These are phyloP conservation scores for Lasioglossum pauxillum DNA, from an alignment of 2,888 invertebrate genomes.

Conservation along the genomic window DNA sequence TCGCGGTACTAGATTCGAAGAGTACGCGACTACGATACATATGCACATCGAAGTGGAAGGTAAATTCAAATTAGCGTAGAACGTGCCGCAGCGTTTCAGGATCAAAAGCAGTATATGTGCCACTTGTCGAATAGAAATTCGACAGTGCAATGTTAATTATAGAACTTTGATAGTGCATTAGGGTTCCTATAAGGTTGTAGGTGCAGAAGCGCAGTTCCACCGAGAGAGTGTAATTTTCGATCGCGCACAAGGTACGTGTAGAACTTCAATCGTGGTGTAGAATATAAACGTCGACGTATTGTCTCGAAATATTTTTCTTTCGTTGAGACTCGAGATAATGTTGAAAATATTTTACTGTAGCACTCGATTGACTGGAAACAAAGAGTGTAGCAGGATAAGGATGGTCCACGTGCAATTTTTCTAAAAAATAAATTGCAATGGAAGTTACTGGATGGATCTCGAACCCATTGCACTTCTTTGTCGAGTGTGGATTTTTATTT, in stretches of 20 bases:
- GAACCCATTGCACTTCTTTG: too few relatives aligned
- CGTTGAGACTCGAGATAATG: too few relatives aligned
- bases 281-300: background rate
- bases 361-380: background rate
- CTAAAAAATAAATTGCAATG: too few relatives aligned
- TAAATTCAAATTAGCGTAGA: constrained; percentile 16
- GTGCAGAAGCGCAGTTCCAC: background rate
- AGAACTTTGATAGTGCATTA: constrained; percentile 20
- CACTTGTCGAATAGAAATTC: background rate
- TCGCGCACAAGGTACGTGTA: background rate
- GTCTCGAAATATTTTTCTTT: background rate
- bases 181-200: constrained; percentile 4
- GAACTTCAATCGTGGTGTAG: background rate
- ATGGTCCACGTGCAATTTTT: too few relatives aligned
- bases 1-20: background rate
- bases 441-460: too few relatives aligned
- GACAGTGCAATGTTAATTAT: constrained; percentile 15
- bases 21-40: background rate
- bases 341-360: background rate
- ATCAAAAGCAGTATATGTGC: background rate
- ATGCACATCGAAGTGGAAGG: background rate
- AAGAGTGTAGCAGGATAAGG: too few relatives aligned
- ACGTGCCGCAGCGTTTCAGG: background rate
- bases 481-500: too few relatives aligned
- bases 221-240: constrained; percentile 10